Evolutionary conservation across 1,140 invertebrate genomes (phyloP).

Genomic region (Drosophila baimaii): DNA sequence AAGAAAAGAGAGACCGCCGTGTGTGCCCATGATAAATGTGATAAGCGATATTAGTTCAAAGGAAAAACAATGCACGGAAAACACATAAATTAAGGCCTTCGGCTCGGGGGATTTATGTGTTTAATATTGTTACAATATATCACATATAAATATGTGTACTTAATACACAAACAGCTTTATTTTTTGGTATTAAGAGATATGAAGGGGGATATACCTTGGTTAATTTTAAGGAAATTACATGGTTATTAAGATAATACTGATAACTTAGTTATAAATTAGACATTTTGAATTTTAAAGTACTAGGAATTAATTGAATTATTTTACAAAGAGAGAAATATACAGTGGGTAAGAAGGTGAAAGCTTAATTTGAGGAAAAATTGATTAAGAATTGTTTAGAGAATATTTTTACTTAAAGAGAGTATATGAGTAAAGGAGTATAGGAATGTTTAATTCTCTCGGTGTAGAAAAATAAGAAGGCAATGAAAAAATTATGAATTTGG

Average conservation of each 20-base stretch:
- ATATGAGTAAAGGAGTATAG: no score
- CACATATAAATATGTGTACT: slow-evolving; percentile 5
- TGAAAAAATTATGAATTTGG: no score
- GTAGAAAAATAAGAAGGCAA: no score
- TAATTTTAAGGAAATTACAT: not conserved
- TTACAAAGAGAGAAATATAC: no score
- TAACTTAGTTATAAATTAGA: not conserved
- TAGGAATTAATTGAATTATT: no score
- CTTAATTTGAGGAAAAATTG: no score
- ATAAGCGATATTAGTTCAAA: slow-evolving; percentile 70
- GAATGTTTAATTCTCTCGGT: no score
- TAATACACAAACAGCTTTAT: slow-evolving; percentile 10
- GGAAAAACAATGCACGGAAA: slow-evolving; percentile 54
- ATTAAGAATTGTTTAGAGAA: no score
- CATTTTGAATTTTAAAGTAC: no score
- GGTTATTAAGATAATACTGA: not conserved
- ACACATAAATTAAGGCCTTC: slow-evolving; percentile 58
- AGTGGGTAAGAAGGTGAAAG: no score
- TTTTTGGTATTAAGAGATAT: not conserved
- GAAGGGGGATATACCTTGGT: not conserved
- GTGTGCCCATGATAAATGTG: slow-evolving; percentile 77
- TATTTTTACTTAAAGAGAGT: no score
- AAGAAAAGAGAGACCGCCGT: slow-evolving; percentile 46
- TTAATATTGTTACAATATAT: slow-evolving; percentile 33
- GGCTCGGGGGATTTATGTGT: slow-evolving; percentile 31